These are phyloP conservation scores for Leptobrachium ailaonicum DNA, from an alignment of 2,113 vertebrate genomes.

Conservation along the genomic window DNA sequence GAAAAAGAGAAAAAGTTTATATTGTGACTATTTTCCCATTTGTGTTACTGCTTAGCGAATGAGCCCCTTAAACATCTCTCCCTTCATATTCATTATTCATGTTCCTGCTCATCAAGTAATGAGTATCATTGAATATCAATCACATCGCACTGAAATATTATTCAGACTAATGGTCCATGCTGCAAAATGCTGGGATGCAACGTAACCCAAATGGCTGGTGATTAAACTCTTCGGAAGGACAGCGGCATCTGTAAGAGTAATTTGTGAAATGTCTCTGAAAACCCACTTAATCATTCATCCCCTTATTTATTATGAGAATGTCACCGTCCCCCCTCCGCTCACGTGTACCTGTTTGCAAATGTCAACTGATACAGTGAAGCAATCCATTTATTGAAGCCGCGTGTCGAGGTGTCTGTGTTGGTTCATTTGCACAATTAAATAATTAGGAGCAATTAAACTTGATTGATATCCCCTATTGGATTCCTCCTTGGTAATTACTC, in stretches of 20 bases:
- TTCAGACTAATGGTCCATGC: slow-evolving; percentile 16
- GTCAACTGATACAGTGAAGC: neutral
- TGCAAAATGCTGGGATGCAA: neutral
- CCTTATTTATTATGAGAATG: neutral
- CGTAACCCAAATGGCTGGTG: slow-evolving; percentile 27
- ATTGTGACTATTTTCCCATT: too few relatives aligned
- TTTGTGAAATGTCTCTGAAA: neutral
- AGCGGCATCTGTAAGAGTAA: slow-evolving; percentile 6
- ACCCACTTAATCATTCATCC: slow-evolving; percentile 9
- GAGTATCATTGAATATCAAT: slow-evolving; percentile 24
- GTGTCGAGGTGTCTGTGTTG: neutral
- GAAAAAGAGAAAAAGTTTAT: too few relatives aligned
- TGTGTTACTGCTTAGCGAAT: too few relatives aligned
- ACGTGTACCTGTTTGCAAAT: neutral
- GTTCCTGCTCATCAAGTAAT: slow-evolving; percentile 14
- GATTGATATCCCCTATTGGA: neutral
- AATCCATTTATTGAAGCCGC: neutral
- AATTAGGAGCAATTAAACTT: neutral
- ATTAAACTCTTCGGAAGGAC: slow-evolving; percentile 12
- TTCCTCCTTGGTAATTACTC: neutral
- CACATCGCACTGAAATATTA: neutral
- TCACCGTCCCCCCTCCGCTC: neutral
- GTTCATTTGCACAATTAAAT: neutral
- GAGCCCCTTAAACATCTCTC: neutral
- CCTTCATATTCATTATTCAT: neutral